Percentiles rank a stretch among this genome's conserved stretches.
Evolutionary conservation across 2,888 invertebrate genomes (phyloP).

Genomic region (Dione juno): DNA sequence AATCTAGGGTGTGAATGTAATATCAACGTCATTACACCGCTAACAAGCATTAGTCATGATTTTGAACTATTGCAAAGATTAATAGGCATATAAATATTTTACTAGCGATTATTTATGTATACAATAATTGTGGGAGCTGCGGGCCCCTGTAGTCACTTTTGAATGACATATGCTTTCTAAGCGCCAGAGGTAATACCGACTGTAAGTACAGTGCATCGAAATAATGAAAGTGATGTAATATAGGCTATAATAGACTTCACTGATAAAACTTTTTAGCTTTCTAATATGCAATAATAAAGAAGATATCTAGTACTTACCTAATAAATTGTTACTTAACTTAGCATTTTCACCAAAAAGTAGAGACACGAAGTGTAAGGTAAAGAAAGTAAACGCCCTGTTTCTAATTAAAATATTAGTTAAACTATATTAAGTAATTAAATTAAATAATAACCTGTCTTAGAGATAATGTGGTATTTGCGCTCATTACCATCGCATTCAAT

Average conservation of each 20-base stretch:
- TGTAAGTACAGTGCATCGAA: too few relatives aligned
- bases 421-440: too few relatives aligned
- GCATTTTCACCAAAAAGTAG: not conserved
- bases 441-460: too few relatives aligned
- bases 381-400: not conserved
- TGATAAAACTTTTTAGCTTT: too few relatives aligned
- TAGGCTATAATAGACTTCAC: too few relatives aligned
- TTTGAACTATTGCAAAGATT: not conserved
- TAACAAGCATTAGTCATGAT: not conserved
- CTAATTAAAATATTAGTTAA: too few relatives aligned
- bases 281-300: too few relatives aligned
- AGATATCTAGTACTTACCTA: not conserved
- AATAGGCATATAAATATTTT: not conserved
- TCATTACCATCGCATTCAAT: not conserved
- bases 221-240: too few relatives aligned
- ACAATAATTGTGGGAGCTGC: not conserved
- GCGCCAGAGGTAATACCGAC: too few relatives aligned
- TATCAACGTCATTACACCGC: not conserved
- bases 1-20: constrained; percentile 19
- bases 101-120: not conserved
- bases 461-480: too few relatives aligned
- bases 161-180: too few relatives aligned
- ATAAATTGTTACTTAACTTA: not conserved
- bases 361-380: not conserved
- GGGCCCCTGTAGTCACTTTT: too few relatives aligned